Base-by-base conservation (phyloP, 2,797 vertebrate genomes). In the Sebastes cheni region DNA sequence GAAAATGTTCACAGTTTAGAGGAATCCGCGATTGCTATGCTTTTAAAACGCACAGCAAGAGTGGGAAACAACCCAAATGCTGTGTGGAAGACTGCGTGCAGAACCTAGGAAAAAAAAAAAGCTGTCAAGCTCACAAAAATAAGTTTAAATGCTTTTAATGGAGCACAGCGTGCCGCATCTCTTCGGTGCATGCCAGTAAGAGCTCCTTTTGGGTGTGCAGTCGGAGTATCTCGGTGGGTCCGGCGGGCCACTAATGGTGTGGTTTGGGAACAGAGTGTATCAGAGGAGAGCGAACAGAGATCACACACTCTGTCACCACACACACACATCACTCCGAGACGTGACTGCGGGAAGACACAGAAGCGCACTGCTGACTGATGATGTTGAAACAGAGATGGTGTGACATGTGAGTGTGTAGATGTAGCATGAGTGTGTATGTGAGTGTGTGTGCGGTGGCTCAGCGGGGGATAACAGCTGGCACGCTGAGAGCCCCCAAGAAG, bases 381-480 rank as follows among this genome's bases (percentile, higher is more conserved):
- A 88, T 90, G 79, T 64, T 79, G 82, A 86, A 85, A 79, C 68
- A 71, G 69, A 80, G 79, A 81, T 60, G 75, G 81, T 83, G 79
- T 86, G 90, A 91, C 90, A 71, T 81, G 84, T 67, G 85, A 79
- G 73, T 39, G 72, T 68, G 71, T 72, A 87, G 80, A 84, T 92
- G 77, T 50, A 77, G 80, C 16, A 11, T 82, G 73, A 32, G 61
- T 80, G 30, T 67, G 54, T 66, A 36, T 54, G 56, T 58, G n/a
- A 52, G 66, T 77, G 70, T 84, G 86, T 67, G 72, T 72, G 65
- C 56, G 50, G 59, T 56, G 13, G 29, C 80, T 83, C 83, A 88
- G 69, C 75, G 61, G 86, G 90, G 86, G 74, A 85, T 79, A 91
- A 89, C 93, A 92, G 89, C 90, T 91, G 91, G 87, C 90, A 86